A percentile compares a stretch with the other conserved stretches of the same genome.
phyloP scores from a whole-genome alignment of 92 coral and sea anemone species.

The Paragorgia papillata region DNA sequence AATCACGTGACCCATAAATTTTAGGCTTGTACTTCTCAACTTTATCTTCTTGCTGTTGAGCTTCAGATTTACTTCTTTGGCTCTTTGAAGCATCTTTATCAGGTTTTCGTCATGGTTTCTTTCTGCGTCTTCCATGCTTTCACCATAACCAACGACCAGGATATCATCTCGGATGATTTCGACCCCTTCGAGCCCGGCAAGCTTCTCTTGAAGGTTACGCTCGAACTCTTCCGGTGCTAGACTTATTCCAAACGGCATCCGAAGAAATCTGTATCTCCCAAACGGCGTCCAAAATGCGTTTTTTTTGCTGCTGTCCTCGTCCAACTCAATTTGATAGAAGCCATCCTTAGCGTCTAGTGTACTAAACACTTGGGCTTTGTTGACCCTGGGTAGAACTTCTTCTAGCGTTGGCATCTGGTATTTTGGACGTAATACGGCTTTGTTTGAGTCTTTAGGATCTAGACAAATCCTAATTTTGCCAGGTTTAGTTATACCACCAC shows the following conservation, averaged over 20 bases:
- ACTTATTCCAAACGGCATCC: slow-evolving; percentile 66
- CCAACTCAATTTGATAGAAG: slow-evolving; percentile 54
- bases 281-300: slow-evolving; percentile 57
- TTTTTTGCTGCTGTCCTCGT: slow-evolving; percentile 52
- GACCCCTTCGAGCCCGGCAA: slow-evolving; percentile 56
- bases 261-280: slow-evolving; percentile 48
- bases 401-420: slow-evolving; percentile 39
- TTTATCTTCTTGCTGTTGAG: slow-evolving; percentile 65
- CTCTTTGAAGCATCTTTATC: slow-evolving; percentile 35
- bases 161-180: slow-evolving; percentile 60
- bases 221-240: slow-evolving; percentile 61
- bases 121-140: slow-evolving; percentile 53
- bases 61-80: slow-evolving; percentile 48
- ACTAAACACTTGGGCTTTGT: slow-evolving; percentile 44
- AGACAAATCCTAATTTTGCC: slow-evolving; percentile 38
- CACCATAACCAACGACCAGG: slow-evolving; percentile 58
- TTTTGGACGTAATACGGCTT: slow-evolving; percentile 35
- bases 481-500: slow-evolving; percentile 29
- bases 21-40: slow-evolving; percentile 4
- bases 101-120: slow-evolving; percentile 56
- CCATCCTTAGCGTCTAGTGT: slow-evolving; percentile 58
- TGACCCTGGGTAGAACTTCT: slow-evolving; percentile 36
- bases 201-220: slow-evolving; percentile 57
- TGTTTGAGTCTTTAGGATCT: slow-evolving; percentile 40
- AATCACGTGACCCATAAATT: slow-evolving; percentile 47